Evolutionary conservation across 1,140 invertebrate species (phyloP), one percentile per base, ranked within the genome.

Genomic region (Triops longicaudatus): DNA sequence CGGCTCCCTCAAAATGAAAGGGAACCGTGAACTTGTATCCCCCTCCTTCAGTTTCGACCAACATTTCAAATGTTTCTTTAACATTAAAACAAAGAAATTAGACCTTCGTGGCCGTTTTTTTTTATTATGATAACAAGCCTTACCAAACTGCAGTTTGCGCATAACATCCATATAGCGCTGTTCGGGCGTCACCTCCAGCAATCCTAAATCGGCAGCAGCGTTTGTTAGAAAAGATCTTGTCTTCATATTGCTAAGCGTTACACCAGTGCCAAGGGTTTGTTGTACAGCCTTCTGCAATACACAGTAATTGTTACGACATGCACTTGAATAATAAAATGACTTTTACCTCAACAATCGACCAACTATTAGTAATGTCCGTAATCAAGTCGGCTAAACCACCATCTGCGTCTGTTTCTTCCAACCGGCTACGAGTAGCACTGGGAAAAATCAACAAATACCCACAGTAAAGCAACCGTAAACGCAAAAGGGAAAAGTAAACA

Each of bases 51-150:
- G 89, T 88, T 83, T 96, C 94, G 12, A 88, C 87, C 78, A 97
- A 92, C 92, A 97, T 95, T 83, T 97, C 93, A 82, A 89, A 95
- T 7, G 93, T 94, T 83, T 95, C 94, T 94, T n/a, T n/a, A n/a
- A 83, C 22, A 85, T 84, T 77, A 50, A 81, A 79, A 76, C 76
- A 80, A 80, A 73, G 28, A 5, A 17, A 12, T 76, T 7, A 73
- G 74, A 42, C 10, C 14, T 31, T n/a, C 26, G 14, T 73, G 37
- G 26, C 73, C n/a, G n/a, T n/a, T n/a, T n/a, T n/a, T n/a, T n/a
- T n/a, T n/a, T n/a, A n/a, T n/a, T n/a, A n/a, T n/a, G n/a, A 5
- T 37, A 12, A 9, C 26, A 31, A 22, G 28, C 82, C 88, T 85
- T 83, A 93, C 92, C 92, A 84, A 97, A 97, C 85, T 96, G 94